These are phyloP conservation scores for Potamilus streckersoni DNA, from an alignment of 1,140 invertebrate species.

Conservation along the genomic window DNA sequence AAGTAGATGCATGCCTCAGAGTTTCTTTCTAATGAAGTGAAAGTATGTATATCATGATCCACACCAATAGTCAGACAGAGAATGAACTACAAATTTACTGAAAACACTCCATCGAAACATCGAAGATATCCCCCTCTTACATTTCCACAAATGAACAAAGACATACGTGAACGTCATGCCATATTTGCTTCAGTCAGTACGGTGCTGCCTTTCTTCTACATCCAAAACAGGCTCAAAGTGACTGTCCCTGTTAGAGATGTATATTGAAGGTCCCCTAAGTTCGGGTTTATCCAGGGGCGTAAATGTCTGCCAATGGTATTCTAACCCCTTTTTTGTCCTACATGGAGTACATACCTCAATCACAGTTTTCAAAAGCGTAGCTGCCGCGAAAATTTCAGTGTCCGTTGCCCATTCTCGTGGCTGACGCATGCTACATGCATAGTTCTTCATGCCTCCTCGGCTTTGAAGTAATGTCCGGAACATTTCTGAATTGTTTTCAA, in stretches of 20 bases:
- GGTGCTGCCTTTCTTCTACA: conserved; percentile 8
- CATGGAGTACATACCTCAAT: conserved; percentile 41
- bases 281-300: conserved; percentile 37
- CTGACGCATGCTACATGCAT: conserved; percentile 36
- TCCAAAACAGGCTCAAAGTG: conserved; percentile 49
- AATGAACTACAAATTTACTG: no score
- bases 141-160: no score
- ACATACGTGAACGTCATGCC: no score
- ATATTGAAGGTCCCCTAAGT: conserved; percentile 33
- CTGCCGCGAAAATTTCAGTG: conserved; percentile 43
- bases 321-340: conserved; percentile 18
- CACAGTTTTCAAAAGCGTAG: conserved; percentile 39
- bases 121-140: no score
- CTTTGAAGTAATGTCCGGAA: conserved; percentile 44
- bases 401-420: conserved; percentile 48
- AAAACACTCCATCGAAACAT: no score
- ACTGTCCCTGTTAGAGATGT: conserved; percentile 42
- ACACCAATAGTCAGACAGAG: no score
- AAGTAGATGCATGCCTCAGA: no score
- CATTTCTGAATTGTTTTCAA: conserved; percentile 40
- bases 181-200: no score
- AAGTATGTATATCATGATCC: no score
- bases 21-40: no score
- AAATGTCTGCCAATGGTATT: conserved; percentile 48
- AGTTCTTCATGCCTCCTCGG: conserved; percentile 43